These are phyloP conservation scores for Epizoanthus stellaris DNA, from an alignment of 92 coral and sea anemone genomes.

Conservation along the genomic window DNA sequence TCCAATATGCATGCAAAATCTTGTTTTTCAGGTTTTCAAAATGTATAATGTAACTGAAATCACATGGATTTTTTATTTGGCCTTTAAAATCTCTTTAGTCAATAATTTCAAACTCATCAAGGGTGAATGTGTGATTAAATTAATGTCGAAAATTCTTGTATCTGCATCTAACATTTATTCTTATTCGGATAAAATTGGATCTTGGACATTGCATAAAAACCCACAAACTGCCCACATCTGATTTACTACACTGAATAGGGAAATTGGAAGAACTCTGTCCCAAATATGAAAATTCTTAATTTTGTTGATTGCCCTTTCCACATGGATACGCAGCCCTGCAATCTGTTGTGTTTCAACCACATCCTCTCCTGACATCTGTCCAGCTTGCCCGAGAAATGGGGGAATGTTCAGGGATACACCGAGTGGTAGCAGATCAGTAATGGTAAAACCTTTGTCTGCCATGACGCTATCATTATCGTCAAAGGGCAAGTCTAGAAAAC, in stretches of 20 bases:
- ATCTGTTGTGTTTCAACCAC: slow-evolving; percentile 26
- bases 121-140: too few species aligned
- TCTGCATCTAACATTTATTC: too few species aligned
- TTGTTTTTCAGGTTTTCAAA: too few species aligned
- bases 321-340: slow-evolving; percentile 6
- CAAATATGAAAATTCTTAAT: slow-evolving; percentile 26
- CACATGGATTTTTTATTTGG: too few species aligned
- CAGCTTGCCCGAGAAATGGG: slow-evolving; percentile 10
- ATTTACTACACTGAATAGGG: slow-evolving; percentile 26
- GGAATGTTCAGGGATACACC: slow-evolving; percentile 25
- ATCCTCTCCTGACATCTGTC: slow-evolving; percentile 21
- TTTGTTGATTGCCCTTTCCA: slow-evolving; percentile 19
- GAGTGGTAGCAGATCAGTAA: background rate
- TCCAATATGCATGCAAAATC: too few species aligned
- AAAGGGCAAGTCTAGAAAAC: background rate
- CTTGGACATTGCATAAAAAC: slow-evolving; percentile 21
- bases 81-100: too few species aligned
- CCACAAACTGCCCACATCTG: slow-evolving; percentile 44
- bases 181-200: slow-evolving; percentile 19
- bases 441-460: slow-evolving; percentile 14
- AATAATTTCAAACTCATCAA: too few species aligned
- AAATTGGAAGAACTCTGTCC: slow-evolving; percentile 6
- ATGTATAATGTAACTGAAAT: too few species aligned
- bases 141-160: too few species aligned
- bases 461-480: background rate